Conservation (phyloP, 1,140 invertebrate genomes). For the Reticulitermes speratus region DNA sequence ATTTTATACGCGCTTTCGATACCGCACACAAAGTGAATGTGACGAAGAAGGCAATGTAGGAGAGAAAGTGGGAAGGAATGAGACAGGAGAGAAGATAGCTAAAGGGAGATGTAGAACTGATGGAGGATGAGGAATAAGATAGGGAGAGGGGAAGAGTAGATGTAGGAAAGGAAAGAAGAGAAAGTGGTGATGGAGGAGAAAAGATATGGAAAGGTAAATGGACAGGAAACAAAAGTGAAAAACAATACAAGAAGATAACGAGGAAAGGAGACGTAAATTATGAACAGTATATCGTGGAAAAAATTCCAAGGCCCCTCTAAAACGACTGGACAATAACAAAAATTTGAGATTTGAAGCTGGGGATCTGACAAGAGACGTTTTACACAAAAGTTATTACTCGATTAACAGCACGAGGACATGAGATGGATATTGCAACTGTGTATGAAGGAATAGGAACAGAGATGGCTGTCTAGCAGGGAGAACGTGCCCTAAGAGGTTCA, state of each 20-base stretch:
- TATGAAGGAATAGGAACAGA: not conserved
- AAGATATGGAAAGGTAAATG: not conserved
- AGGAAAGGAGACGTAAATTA: not conserved
- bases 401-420: not conserved
- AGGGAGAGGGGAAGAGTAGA: not conserved
- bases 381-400: not conserved
- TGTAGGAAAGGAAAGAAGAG: not conserved
- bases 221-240: not conserved
- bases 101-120: not conserved
- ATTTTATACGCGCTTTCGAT: too few species aligned
- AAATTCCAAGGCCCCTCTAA: not conserved
- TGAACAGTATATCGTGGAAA: not conserved
- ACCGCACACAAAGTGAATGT: not conserved
- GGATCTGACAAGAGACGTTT: not conserved
- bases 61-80: not conserved
- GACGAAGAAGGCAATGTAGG: not conserved
- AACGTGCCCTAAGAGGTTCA: not conserved
- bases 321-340: not conserved
- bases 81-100: not conserved
- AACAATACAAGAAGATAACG: not conserved
- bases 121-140: not conserved
- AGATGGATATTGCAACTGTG: not conserved
- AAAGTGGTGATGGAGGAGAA: not conserved
- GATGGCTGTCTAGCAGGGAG: not conserved
- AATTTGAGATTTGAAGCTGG: not conserved